Percentiles rank a stretch among this genome's conserved stretches.
phyloP scores from a whole-genome alignment of 1,140 invertebrate genomes.

The Penaeus vannamei region DNA sequence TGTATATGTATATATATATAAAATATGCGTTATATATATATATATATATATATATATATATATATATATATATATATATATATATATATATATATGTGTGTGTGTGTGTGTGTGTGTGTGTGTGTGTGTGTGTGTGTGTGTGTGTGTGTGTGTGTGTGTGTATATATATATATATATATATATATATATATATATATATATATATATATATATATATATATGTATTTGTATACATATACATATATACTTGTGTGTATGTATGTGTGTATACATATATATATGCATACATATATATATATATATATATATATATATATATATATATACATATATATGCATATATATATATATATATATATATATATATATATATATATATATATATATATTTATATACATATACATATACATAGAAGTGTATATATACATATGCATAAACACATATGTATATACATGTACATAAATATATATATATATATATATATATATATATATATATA shows the following conservation, averaged over 20 bases:
- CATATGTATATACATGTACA: constrained; percentile 9
- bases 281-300: not conserved
- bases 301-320: not conserved
- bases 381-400: not conserved
- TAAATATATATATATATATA: not conserved
- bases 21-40: too few relatives aligned
- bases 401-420: not conserved
- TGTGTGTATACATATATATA: too few relatives aligned
- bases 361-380: constrained; percentile 8
- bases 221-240: not conserved
- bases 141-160: too few relatives aligned
- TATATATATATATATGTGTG: too few relatives aligned
- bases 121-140: too few relatives aligned
- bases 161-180: constrained; percentile 8
- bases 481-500: constrained; percentile 14
- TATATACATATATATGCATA: not conserved
- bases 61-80: too few relatives aligned
- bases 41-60: constrained; percentile 49
- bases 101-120: too few relatives aligned
- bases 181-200: too few relatives aligned
- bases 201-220: not conserved
- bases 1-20: too few relatives aligned
- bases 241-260: not conserved
- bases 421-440: not conserved
- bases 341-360: constrained; percentile 30